These are phyloP conservation scores for Hyppa rectilinea DNA, from an alignment of 2,888 invertebrate genomes.

Conservation along the genomic window DNA sequence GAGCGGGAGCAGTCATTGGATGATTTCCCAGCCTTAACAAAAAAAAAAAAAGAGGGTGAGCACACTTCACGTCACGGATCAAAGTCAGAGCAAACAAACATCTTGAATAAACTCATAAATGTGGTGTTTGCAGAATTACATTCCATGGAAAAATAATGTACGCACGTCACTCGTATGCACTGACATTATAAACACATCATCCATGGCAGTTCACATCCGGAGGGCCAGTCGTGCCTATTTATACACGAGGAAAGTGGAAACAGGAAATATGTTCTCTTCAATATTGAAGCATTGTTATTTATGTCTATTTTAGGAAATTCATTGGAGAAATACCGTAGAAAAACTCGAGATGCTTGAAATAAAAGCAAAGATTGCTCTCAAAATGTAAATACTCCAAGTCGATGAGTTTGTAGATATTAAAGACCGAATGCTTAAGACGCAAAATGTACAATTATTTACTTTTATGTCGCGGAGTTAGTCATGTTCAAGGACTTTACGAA, in stretches of 20 bases:
- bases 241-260: conserved; percentile 23
- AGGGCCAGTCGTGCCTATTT: conserved; percentile 8
- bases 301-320: conserved; percentile 28
- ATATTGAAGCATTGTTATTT: conserved; percentile 43
- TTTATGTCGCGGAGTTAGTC: neutral
- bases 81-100: neutral
- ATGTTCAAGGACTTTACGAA: neutral
- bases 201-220: conserved; percentile 1
- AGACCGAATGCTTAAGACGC: neutral
- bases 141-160: neutral
- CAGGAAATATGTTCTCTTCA: conserved; percentile 38
- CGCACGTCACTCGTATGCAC: no score
- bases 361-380: conserved; percentile 1
- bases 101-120: neutral
- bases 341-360: conserved; percentile 16
- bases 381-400: conserved; percentile 7
- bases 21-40: no score
- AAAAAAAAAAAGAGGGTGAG: no score
- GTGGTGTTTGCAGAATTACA: no score
- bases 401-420: conserved; percentile 3
- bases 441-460: neutral
- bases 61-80: no score
- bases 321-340: conserved; percentile 14
- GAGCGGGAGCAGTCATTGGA: no score
- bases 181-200: conserved; percentile 1